Conservation (phyloP, 2,888 invertebrate species). For the Pimpla rufipes region DNA sequence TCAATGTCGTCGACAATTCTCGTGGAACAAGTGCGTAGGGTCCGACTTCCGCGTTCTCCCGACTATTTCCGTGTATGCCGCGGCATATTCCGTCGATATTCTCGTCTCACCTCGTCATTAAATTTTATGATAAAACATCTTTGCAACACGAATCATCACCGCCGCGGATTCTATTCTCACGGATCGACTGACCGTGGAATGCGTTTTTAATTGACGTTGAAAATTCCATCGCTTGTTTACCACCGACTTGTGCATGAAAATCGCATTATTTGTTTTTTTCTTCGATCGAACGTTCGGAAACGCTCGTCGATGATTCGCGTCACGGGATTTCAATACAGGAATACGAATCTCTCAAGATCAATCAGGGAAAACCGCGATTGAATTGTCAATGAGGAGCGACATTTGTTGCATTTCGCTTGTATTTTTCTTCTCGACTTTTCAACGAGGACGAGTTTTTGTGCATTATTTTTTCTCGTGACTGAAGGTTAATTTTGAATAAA, state of each 20-base stretch:
- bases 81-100: conserved; percentile 14
- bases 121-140: conserved; percentile 20
- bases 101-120: conserved; percentile 32
- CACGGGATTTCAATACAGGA: conserved; percentile 12
- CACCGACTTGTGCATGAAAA: conserved; percentile 3
- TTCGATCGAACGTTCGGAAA: not conserved
- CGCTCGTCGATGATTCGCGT: not conserved
- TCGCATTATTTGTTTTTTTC: conserved; percentile 6
- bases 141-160: conserved; percentile 19
- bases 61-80: not conserved
- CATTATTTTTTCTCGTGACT: too few relatives aligned
- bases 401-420: not conserved
- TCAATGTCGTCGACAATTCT: conserved; percentile 26
- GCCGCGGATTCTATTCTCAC: conserved; percentile 1
- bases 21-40: not conserved
- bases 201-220: conserved; percentile 42
- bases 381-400: not conserved
- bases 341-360: conserved; percentile 1
- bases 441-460: too few relatives aligned
- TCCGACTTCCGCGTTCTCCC: conserved; percentile 35
- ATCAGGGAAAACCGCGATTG: not conserved
- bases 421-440: not conserved
- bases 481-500: too few relatives aligned
- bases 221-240: conserved; percentile 34
- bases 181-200: conserved; percentile 2